Evolutionary conservation across 2,888 invertebrate genomes (phyloP).

Genomic region (Meteorus cinctellus): DNA sequence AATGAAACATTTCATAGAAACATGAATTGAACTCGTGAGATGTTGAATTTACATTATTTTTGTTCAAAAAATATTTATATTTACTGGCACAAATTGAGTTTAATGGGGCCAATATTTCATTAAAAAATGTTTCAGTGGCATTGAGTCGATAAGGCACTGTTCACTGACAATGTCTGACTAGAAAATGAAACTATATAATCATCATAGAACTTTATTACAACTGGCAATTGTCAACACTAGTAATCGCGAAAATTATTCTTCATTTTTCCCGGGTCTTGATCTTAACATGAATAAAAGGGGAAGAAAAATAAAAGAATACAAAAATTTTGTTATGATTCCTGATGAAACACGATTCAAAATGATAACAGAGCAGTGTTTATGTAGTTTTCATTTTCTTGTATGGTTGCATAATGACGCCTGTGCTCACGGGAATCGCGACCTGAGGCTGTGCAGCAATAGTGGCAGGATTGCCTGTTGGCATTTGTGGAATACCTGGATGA

Average conservation of each 20-base stretch:
- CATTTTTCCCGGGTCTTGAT: constrained; percentile 10
- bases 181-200: constrained; percentile 71
- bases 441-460: constrained; percentile 73
- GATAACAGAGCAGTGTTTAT: constrained; percentile 72
- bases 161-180: constrained; percentile 73
- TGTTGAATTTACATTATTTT: constrained; percentile 1
- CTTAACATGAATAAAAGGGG: not conserved
- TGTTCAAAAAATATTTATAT: constrained; percentile 38
- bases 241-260: constrained; percentile 7
- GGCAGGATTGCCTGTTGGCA: constrained; percentile 66
- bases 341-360: constrained; percentile 26
- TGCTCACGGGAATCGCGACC: constrained; percentile 71
- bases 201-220: constrained; percentile 62
- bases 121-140: constrained; percentile 59
- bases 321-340: not conserved
- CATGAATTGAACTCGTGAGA: not conserved
- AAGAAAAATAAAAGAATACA: constrained; percentile 5
- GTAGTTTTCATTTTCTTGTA: constrained; percentile 95
- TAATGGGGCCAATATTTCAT: constrained; percentile 51
- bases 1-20: constrained; percentile 7
- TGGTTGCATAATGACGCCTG: constrained; percentile 81
- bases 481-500: constrained; percentile 58
- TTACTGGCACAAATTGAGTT: constrained; percentile 44
- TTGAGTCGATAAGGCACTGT: constrained; percentile 73
- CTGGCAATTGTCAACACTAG: not conserved